Conservation (phyloP, 2,797 vertebrate species). For the Triplophysa bombifrons region DNA sequence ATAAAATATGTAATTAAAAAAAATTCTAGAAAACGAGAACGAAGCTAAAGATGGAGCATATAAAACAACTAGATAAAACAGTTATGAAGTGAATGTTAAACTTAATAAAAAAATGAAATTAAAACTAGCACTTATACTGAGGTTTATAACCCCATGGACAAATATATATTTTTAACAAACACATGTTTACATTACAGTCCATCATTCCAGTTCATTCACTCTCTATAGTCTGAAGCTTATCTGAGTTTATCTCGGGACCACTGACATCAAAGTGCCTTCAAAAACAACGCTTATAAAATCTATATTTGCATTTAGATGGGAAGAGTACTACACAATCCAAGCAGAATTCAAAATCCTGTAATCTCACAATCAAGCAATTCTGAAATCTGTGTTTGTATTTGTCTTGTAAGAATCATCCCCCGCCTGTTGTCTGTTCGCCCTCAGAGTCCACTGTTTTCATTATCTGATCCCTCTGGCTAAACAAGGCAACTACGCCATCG, state of each 20-base stretch:
- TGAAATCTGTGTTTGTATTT: conserved; percentile 5
- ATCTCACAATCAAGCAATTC: background rate
- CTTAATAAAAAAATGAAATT: background rate
- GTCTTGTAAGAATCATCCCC: background rate
- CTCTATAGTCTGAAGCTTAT: conserved; percentile 9
- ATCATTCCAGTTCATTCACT: conserved; percentile 21
- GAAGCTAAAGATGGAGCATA: too few species aligned
- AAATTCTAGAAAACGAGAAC: too few species aligned
- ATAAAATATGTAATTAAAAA: too few species aligned
- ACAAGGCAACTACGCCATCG: conserved; percentile 96
- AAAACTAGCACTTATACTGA: background rate
- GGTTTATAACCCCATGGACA: background rate
- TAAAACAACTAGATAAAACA: background rate
- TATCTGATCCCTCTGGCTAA: conserved; percentile 96
- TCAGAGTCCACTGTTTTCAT: conserved; percentile 96
- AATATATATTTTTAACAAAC: background rate
- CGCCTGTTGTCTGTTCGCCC: conserved; percentile 10
- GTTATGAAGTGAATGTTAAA: background rate
- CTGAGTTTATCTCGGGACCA: background rate
- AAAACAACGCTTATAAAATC: background rate
- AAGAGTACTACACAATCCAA: background rate
- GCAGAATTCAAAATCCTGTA: background rate
- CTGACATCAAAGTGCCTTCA: background rate
- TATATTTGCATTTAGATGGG: conserved; percentile 4
- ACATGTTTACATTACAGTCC: background rate